Evolutionary conservation across 2,888 invertebrate species (phyloP).

Genomic region (Apoda limacodes): DNA sequence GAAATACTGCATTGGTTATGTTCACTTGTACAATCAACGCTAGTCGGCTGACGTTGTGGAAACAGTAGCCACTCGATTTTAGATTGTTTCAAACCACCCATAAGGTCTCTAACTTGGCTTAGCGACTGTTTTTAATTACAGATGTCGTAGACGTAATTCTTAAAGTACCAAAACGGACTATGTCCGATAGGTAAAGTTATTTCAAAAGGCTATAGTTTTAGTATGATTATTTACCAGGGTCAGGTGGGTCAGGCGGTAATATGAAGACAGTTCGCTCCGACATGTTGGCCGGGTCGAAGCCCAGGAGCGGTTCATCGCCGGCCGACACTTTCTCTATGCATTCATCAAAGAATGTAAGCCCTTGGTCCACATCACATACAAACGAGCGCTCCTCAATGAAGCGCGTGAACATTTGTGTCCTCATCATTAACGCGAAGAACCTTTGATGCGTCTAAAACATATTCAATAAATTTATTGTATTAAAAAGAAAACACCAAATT

Average conservation of each 20-base stretch:
- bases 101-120: no score
- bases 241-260: conserved; percentile 86
- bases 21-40: no score
- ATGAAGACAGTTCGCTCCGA: conserved; percentile 96
- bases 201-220: not conserved
- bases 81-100: no score
- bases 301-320: conserved; percentile 75
- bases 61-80: no score
- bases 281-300: conserved; percentile 81
- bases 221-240: conserved; percentile 39
- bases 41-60: no score
- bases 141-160: no score
- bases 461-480: no score
- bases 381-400: conserved; percentile 99
- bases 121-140: no score
- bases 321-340: conserved; percentile 83
- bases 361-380: conserved; percentile 97
- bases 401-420: conserved; percentile 97
- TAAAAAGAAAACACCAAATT: no score
- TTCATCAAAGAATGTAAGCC: conserved; percentile 92
- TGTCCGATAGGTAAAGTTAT: no score
- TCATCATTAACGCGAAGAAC: conserved; percentile 90
- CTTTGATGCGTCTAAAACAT: conserved; percentile 80
- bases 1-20: no score
- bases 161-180: no score